These are phyloP conservation scores for Aleiodes sp. DNA, from an alignment of 1,140 invertebrate species.

Conservation along the genomic window DNA sequence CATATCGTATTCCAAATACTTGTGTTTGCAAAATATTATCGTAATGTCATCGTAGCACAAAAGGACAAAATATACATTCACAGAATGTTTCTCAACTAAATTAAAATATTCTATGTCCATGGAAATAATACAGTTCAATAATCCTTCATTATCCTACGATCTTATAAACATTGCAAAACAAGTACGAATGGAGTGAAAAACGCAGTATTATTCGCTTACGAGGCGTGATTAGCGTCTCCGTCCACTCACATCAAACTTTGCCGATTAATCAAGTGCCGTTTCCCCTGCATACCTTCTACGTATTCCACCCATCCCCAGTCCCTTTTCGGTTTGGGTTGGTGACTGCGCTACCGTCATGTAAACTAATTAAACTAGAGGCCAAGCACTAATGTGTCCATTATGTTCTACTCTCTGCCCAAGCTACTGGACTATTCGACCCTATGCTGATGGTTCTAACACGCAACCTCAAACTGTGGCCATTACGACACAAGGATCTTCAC, in stretches of 20 bases:
- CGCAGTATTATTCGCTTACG: conserved; percentile 54
- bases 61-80: too few relatives aligned
- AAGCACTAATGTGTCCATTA: conserved; percentile 62
- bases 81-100: too few relatives aligned
- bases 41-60: too few relatives aligned
- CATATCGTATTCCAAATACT: too few relatives aligned
- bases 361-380: conserved; percentile 63
- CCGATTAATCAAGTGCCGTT: conserved; percentile 59
- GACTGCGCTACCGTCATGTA: conserved; percentile 62
- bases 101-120: too few relatives aligned
- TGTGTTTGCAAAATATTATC: too few relatives aligned
- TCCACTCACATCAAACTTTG: conserved; percentile 62
- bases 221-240: conserved; percentile 61
- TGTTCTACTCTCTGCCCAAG: conserved; percentile 37
- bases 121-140: not conserved
- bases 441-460: not conserved
- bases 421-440: conserved; percentile 26
- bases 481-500: not conserved
- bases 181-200: conserved; percentile 20
- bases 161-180: conserved; percentile 46
- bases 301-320: not conserved
- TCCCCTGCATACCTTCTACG: conserved; percentile 34
- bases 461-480: conserved; percentile 22
- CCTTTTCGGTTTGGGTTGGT: conserved; percentile 46
- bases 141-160: not conserved